These are phyloP conservation scores for Poecilia picta DNA, from an alignment of 2,797 vertebrate species.

Conservation along the genomic window DNA sequence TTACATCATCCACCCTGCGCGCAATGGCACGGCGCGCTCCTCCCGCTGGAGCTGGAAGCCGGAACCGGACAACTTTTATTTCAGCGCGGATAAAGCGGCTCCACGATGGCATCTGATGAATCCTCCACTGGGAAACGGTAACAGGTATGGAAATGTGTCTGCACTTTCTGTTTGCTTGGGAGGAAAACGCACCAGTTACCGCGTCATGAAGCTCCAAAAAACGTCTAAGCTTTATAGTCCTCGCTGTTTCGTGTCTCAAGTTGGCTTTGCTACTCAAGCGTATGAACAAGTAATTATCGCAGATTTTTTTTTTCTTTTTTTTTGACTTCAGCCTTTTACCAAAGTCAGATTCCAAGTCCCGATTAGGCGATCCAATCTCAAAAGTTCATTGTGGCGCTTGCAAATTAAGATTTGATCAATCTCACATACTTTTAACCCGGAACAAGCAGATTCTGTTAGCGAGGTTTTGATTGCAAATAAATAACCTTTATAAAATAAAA, in stretches of 20 bases:
- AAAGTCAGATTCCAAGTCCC: neutral
- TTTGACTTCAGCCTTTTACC: neutral
- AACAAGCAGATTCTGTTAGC: neutral
- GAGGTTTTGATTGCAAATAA: neutral
- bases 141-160: conserved; percentile 63
- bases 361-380: neutral
- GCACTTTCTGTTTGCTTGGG: neutral
- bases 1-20: conserved; percentile 32
- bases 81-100: conserved; percentile 47
- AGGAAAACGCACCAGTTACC: neutral
- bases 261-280: neutral
- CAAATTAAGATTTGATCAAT: conserved; percentile 26
- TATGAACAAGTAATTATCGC: neutral
- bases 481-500: neutral
- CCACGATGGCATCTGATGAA: conserved; percentile 64
- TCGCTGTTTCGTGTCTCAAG: neutral
- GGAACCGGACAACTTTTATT: conserved; percentile 64
- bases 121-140: conserved; percentile 56
- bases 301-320: too few species aligned
- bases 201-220: neutral
- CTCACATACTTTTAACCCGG: conserved; percentile 2
- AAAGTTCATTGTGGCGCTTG: neutral
- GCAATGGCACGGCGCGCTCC: conserved; percentile 68
- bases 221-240: too few species aligned
- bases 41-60: conserved; percentile 36